Conservation (phyloP, 2,113 vertebrate species). For the Indicator indicator region DNA sequence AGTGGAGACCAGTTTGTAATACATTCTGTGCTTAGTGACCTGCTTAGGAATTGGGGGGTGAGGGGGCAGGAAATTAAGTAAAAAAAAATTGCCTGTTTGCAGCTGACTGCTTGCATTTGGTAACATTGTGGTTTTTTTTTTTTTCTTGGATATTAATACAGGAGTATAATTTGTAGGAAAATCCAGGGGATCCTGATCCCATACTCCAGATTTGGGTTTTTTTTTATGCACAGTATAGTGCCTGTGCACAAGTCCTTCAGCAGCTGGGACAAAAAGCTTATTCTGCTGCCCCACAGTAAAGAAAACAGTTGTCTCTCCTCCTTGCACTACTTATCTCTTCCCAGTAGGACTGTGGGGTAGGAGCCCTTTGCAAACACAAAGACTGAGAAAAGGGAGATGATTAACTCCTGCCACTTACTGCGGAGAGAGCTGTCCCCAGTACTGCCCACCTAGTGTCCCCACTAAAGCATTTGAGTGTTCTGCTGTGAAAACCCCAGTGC, state of each 20-base stretch:
- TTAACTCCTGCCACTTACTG: fast-evolving
- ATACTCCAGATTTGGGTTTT: neutral
- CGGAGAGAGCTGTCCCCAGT: neutral
- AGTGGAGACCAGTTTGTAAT: neutral
- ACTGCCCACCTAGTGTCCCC: neutral
- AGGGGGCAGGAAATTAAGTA: too few relatives aligned
- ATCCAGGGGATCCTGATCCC: neutral
- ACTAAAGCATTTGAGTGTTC: neutral
- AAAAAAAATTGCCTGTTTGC: neutral
- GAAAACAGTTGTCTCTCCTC: neutral
- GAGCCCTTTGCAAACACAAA: neutral
- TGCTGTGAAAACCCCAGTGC: neutral
- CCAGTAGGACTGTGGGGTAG: neutral
- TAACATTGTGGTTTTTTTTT: neutral
- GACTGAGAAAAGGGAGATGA: neutral
- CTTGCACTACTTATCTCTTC: neutral
- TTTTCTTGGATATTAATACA: neutral
- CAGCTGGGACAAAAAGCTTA: neutral
- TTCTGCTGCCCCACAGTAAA: neutral
- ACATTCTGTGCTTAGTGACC: neutral
- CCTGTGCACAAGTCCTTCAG: neutral
- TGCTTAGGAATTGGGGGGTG: neutral
- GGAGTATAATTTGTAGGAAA: neutral
- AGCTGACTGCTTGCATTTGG: neutral
- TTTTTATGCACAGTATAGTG: neutral